Evolutionary conservation across 2,113 vertebrate genomes (phyloP), one percentile per base, ranked within the genome.

Genomic region (Pseudolaguvia tuberculata): DNA sequence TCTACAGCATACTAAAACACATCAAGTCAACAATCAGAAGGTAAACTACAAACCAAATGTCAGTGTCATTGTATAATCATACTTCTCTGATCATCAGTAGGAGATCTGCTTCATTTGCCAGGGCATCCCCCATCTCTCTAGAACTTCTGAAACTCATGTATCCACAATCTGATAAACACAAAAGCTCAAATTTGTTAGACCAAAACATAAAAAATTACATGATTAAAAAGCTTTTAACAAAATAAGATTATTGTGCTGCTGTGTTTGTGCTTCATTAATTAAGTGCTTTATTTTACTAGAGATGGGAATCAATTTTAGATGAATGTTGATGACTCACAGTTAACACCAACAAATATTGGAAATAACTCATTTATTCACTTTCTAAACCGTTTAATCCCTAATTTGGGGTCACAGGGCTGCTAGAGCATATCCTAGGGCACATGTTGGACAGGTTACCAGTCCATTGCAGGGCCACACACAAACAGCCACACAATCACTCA

Each of bases 81-180:
- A 94, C 96, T 93, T 98, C 95, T 81, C 90, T 94, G 45, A 99
- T 92, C 70, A 98, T 90, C 59, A 88, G 91, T 10, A 97, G 92
- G 45, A 99, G 84, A 81, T 96, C 94, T 0, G 93, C 90, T 85
- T 98, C 95, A 2, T 91, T 92, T 0, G 92, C 91, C 80, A 94
- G 86, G 79, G 92, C 72, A 51, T 96, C 95, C 0, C 92, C 94
- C 97, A 99, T 99, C 20, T 66, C 91, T 78, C 70, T 20, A 73
- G 35, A 39, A 47, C 83, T 79, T 55, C 55, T 81, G 56, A 73
- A 83, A 77, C 56, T 89, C 87, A 86, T 89, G 69, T 78, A 52
- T 8, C 58, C 35, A 31, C 39, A 15, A 8, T 27, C 69, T 72
- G 66, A n/a, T 7, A 25, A 27, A 48, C 15, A 66, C 42, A 66